Evolutionary conservation across 2,888 invertebrate species (phyloP).

Genomic region (Ecliptopera silaceata): DNA sequence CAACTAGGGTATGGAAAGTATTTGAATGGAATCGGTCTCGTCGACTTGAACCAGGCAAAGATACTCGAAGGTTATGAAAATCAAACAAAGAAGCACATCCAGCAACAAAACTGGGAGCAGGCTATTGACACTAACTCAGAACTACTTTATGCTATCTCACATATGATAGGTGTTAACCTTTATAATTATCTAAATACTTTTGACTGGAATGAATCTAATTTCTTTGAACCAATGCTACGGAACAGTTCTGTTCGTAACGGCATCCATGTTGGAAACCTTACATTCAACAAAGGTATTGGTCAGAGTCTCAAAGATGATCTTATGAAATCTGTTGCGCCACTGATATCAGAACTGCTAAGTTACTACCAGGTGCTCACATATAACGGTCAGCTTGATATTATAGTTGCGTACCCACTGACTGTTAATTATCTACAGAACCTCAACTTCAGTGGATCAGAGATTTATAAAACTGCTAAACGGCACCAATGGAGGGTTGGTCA

Average conservation of each 20-base stretch:
- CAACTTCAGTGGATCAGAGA: slow-evolving; percentile 85
- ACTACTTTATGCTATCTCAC: too few relatives aligned
- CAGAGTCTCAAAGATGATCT: slow-evolving; percentile 88
- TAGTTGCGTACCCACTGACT: slow-evolving; percentile 94
- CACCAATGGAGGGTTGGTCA: slow-evolving; percentile 87
- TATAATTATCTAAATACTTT: slow-evolving; percentile 86
- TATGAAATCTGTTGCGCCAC: slow-evolving; percentile 90
- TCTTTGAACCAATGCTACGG: slow-evolving; percentile 85
- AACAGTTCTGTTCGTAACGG: slow-evolving; percentile 84
- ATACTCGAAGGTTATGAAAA: slow-evolving; percentile 85
- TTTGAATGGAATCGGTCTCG: slow-evolving; percentile 89
- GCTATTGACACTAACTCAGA: slow-evolving; percentile 85
- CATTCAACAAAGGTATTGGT: slow-evolving; percentile 88
- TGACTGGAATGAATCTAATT: slow-evolving; percentile 69
- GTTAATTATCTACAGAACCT: slow-evolving; percentile 89
- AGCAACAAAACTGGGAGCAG: slow-evolving; percentile 84
- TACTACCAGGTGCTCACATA: slow-evolving; percentile 90
- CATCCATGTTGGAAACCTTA: slow-evolving; percentile 92
- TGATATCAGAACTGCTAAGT: slow-evolving; percentile 86
- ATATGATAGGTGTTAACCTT: slow-evolving; percentile 68
- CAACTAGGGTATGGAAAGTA: slow-evolving; percentile 91
- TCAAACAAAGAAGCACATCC: slow-evolving; percentile 84
- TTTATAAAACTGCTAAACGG: slow-evolving; percentile 86
- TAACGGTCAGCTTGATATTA: slow-evolving; percentile 96
- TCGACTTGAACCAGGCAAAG: slow-evolving; percentile 85